Conservation (phyloP, 2,888 invertebrate genomes). For the Apantesis nais region DNA sequence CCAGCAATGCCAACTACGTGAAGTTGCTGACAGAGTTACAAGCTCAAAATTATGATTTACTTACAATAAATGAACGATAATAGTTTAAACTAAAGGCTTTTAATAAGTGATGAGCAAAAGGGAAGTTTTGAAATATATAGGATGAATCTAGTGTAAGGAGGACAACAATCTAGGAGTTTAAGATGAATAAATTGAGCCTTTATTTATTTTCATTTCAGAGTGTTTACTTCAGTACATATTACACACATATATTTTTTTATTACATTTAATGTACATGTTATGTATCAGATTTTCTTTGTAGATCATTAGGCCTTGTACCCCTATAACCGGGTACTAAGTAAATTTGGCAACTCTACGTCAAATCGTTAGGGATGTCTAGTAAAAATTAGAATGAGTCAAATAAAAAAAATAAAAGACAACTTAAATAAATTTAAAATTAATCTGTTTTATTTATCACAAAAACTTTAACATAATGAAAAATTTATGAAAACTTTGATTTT, state of each 20-base stretch:
- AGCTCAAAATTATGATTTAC: constrained; percentile 13
- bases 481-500: no score
- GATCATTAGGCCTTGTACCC: neutral
- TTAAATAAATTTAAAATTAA: neutral
- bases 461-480: no score
- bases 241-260: no score
- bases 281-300: neutral
- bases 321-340: neutral
- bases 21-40: constrained; percentile 38
- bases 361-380: neutral
- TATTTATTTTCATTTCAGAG: neutral
- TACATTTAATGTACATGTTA: neutral
- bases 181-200: neutral
- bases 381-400: neutral
- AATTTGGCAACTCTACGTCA: neutral
- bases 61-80: neutral
- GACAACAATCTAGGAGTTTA: neutral
- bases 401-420: neutral
- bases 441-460: no score
- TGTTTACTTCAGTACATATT: no score
- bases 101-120: neutral
- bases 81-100: neutral
- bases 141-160: neutral
- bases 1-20: constrained; percentile 31
- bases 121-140: neutral